Evolutionary conservation across 2,797 vertebrate species (phyloP).

Genomic region (Sternotherus odoratus): DNA sequence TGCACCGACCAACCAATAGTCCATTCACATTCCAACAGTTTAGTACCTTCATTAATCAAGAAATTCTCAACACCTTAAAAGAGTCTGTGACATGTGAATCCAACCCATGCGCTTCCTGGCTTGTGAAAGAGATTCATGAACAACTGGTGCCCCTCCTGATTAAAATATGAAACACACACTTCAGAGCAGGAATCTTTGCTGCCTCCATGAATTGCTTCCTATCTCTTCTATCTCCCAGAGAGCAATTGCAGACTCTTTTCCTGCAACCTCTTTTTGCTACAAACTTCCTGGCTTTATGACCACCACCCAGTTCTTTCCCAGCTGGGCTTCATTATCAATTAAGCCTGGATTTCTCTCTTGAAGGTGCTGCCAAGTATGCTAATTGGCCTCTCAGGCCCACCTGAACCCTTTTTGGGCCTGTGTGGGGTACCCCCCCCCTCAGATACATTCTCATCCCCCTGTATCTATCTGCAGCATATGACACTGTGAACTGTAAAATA

Average conservation of each 20-base stretch:
- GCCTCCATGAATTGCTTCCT: background rate
- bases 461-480: background rate
- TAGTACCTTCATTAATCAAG: too few species aligned
- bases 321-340: background rate
- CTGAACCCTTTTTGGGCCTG: background rate
- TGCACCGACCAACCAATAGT: too few species aligned
- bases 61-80: too few species aligned
- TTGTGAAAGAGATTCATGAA: background rate
- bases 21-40: too few species aligned
- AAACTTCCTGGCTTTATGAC: background rate
- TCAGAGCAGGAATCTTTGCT: background rate
- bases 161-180: background rate
- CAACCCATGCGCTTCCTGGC: background rate
- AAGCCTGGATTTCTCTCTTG: background rate
- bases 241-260: background rate
- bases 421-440: background rate
- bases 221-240: background rate
- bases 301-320: background rate
- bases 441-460: background rate
- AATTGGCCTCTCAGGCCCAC: background rate
- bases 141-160: background rate
- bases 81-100: too few species aligned
- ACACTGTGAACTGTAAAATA: background rate
- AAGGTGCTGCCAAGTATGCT: background rate
- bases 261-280: background rate